These are phyloP conservation scores for Arrhamphus sclerolepis DNA, from an alignment of 2,797 vertebrate species.

Conservation along the genomic window DNA sequence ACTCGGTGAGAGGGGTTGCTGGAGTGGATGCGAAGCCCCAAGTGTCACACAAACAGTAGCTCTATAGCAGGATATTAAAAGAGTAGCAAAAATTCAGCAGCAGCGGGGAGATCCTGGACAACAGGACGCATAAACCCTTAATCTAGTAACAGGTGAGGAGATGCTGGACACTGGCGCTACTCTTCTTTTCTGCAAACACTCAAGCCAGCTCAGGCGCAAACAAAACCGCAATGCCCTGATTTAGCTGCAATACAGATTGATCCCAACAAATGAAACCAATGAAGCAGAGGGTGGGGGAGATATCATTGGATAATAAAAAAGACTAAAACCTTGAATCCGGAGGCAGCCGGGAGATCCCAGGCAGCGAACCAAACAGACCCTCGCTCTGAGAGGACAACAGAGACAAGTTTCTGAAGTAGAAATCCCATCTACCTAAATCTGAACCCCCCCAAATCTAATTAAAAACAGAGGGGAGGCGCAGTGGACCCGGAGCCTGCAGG, in stretches of 20 bases:
- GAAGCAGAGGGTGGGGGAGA: conserved; percentile 48
- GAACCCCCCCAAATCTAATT: conserved; percentile 58
- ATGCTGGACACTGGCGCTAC: conserved; percentile 28
- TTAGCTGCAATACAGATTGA: conserved; percentile 34
- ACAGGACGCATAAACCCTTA: conserved; percentile 44
- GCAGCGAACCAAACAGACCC: conserved; percentile 64
- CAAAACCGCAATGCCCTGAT: conserved; percentile 53
- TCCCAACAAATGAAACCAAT: conserved; percentile 56
- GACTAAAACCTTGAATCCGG: conserved; percentile 69
- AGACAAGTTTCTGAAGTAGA: conserved; percentile 59
- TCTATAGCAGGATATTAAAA: conserved; percentile 51
- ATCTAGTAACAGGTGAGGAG: conserved; percentile 30
- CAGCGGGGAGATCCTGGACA: conserved; percentile 35
- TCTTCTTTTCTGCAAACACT: conserved; percentile 21
- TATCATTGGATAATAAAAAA: conserved; percentile 60
- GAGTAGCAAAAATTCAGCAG: conserved; percentile 41
- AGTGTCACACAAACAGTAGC: conserved; percentile 60
- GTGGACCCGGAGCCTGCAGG: conserved; percentile 57
- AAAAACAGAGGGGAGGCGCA: conserved; percentile 32
- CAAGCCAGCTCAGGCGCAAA: conserved; percentile 37
- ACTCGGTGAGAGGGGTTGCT: conserved; percentile 18
- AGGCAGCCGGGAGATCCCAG: conserved; percentile 68
- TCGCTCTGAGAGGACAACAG: conserved; percentile 31
- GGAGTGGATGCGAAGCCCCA: conserved; percentile 46
- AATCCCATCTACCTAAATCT: conserved; percentile 68